Evolutionary conservation across 1,140 invertebrate genomes (phyloP), one percentile per base, ranked within the genome.

Genomic region (Whitmania pigra): DNA sequence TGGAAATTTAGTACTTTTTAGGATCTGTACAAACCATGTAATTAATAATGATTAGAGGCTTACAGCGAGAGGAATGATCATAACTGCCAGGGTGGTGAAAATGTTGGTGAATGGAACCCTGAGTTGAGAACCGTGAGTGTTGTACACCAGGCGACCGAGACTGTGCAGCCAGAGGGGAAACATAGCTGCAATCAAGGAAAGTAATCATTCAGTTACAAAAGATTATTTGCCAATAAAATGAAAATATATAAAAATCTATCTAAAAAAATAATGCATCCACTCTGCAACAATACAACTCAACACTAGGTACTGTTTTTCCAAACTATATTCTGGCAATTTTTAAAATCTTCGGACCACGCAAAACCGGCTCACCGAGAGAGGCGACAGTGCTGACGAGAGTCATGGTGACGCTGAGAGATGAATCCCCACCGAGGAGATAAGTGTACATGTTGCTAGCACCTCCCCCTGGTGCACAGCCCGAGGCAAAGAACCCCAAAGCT

Each of bases 371-470:
- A 89, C 90, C 88, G 79, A 94, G 90, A 9, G 91, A 87, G 27
- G 87, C 86, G n/a, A 93, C 77, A 25, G 90, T 94, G 73, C 90
- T 90, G 68, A 96, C 85, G 29, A 92, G 89, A 0, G 94, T 97
- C 92, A 96, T 93, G 9, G 92, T 89, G 70, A 97, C 87, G 0
- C 90, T 93, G 9, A 96, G 85, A 83, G 92, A 88, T 0, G 94
- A 84, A 83, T 95, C 95, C 9, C 91, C 93, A 49, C 87, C 89
- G 0, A 97, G 80, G 43, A 94, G 85, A 73, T 90, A 86, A 0
- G 92, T 91, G 92, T 93, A 96, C 76, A 94, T 92, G 80, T 97
- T 97, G n/a, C 92, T 94, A 17, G 92, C 91, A 2, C 92, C 93
- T 0, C 93, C 93, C 43, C 89, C 92, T 20, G 93, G 93, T 72